Evolutionary conservation across 2,888 invertebrate genomes (phyloP).

Genomic region (Lydus trimaculatus): DNA sequence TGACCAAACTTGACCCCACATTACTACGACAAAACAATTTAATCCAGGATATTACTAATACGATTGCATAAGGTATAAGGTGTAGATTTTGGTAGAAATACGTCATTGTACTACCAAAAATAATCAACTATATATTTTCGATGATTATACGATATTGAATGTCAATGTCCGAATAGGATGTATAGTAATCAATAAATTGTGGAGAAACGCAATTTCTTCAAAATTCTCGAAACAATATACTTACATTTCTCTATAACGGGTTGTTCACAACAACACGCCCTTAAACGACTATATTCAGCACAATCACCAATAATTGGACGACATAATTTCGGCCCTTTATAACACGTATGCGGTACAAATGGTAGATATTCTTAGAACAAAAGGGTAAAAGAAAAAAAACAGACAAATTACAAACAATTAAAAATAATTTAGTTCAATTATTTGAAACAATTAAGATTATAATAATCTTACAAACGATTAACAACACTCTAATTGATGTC

Average conservation of each 20-base stretch:
- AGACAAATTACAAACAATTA: constrained; percentile 16
- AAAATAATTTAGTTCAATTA: neutral
- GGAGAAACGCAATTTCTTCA: neutral
- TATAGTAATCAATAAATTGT: neutral
- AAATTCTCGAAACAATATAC: constrained; percentile 42
- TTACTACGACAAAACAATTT: too few species aligned
- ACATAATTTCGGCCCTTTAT: constrained; percentile 68
- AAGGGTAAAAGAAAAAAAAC: constrained; percentile 46
- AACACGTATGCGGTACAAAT: constrained; percentile 74
- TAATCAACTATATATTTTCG: too few species aligned
- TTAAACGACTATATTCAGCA: constrained; percentile 67
- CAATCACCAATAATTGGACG: constrained; percentile 68
- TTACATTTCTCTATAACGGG: constrained; percentile 68
- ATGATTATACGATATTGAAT: too few species aligned
- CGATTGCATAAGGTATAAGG: too few species aligned
- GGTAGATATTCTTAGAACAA: constrained; percentile 68
- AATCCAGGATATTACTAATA: too few species aligned
- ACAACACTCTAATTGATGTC: neutral
- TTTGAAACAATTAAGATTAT: neutral
- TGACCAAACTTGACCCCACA: too few species aligned
- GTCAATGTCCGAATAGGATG: neutral
- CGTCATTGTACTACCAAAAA: too few species aligned
- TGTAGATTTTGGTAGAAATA: too few species aligned
- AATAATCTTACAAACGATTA: neutral
- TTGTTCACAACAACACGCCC: constrained; percentile 72